These are phyloP conservation scores for Gallinago nigripennis DNA, from an alignment of 2,797 vertebrate genomes.

Conservation along the genomic window DNA sequence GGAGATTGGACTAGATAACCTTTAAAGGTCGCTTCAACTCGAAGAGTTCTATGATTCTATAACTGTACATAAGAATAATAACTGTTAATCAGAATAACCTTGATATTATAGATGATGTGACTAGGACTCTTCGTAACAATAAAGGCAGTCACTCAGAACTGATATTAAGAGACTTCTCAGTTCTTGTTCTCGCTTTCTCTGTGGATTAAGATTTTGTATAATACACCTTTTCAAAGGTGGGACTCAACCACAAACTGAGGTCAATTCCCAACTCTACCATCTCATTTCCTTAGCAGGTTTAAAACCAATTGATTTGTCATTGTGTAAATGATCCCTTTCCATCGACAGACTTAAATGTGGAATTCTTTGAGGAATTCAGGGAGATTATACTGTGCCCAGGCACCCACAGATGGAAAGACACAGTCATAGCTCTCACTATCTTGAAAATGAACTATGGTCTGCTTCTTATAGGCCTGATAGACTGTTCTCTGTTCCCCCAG, in stretches of 20 bases:
- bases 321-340: not conserved
- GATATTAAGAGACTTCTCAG: not conserved
- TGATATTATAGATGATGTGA: not conserved
- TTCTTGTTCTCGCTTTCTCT: not conserved
- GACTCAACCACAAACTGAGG: not conserved
- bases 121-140: not conserved
- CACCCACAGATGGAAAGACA: not conserved
- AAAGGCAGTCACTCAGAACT: not conserved
- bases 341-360: not conserved
- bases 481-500: not conserved
- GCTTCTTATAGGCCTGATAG: not conserved
- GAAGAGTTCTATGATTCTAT: not conserved
- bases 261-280: not conserved
- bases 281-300: not conserved
- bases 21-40: not conserved
- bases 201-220: not conserved
- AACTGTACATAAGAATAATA: not conserved
- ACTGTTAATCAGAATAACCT: not conserved
- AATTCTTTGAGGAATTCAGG: not conserved
- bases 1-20: not conserved
- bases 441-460: not conserved
- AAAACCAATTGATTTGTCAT: not conserved
- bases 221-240: not conserved
- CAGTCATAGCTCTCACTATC: not conserved
- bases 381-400: not conserved